phyloP scores from a whole-genome alignment of 2,113 vertebrate species.

The Mus pahari region DNA sequence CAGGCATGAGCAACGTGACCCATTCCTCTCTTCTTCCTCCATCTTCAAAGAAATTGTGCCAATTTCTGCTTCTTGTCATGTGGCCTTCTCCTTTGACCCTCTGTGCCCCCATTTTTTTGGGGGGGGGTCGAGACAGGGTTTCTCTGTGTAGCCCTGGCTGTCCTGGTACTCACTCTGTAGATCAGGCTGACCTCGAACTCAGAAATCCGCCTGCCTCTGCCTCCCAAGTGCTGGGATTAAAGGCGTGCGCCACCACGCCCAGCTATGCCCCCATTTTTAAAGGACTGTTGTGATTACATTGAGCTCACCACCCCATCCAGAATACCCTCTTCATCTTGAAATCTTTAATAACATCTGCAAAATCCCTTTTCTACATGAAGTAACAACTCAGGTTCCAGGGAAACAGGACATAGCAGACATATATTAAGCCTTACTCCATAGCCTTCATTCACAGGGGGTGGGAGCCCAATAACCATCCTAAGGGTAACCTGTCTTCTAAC shows the following conservation, averaged over 20 bases:
- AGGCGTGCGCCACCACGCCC: background rate
- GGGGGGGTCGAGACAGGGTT: no score
- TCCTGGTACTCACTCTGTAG: no score
- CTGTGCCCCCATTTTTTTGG: background rate
- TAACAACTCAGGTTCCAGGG: background rate
- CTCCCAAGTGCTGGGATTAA: background rate
- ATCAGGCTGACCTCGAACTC: no score
- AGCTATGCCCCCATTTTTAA: background rate
- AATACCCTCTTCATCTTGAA: background rate
- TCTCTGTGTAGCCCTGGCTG: no score
- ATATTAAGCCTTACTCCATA: background rate
- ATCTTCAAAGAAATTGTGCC: background rate
- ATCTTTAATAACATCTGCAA: background rate
- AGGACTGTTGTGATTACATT: background rate
- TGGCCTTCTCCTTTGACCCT: background rate
- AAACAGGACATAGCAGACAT: background rate
- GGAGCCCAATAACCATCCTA: background rate
- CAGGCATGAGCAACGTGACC: background rate
- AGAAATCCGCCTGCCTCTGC: no score
- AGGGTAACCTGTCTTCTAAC: background rate
- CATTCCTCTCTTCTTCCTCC: background rate
- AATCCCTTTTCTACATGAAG: background rate
- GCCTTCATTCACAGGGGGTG: background rate
- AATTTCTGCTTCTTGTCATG: background rate
- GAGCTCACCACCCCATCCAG: background rate